phyloP scores from a whole-genome alignment of 1,140 invertebrate genomes.

The Drosophila quadrilineata region DNA sequence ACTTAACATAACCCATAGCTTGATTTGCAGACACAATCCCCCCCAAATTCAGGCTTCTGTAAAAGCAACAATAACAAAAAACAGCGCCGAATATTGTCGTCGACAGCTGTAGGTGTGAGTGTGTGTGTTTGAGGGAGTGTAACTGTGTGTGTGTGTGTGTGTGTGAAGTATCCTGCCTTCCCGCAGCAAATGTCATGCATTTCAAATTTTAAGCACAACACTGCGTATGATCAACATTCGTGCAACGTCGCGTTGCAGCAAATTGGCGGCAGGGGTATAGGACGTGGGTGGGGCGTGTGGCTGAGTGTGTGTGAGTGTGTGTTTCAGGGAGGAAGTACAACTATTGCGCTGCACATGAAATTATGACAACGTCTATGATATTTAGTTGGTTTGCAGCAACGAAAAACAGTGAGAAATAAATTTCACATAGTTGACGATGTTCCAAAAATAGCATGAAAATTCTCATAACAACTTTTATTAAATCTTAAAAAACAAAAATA shows the following conservation, averaged over 20 bases:
- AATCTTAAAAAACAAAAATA: no score
- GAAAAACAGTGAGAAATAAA: constrained; percentile 11
- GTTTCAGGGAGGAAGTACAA: background rate
- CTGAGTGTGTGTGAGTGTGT: background rate
- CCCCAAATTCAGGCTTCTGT: no score
- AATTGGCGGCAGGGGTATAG: no score
- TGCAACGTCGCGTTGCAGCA: no score
- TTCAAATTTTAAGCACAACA: constrained; percentile 46
- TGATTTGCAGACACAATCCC: no score
- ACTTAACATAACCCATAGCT: no score
- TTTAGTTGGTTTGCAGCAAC: constrained; percentile 43
- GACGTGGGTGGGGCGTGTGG: background rate
- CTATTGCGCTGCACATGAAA: constrained; percentile 31
- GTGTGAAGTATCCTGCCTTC: constrained; percentile 12
- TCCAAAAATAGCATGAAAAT: no score
- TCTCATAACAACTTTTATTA: no score
- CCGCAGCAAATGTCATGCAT: constrained; percentile 37
- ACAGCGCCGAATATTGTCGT: constrained; percentile 43
- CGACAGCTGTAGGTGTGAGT: constrained; percentile 16
- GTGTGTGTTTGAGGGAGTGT: background rate
- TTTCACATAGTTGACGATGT: background rate
- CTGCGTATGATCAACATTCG: constrained; percentile 44
- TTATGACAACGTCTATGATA: constrained; percentile 42
- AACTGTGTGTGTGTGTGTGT: background rate
- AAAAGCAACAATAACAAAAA: constrained; percentile 30